Base-by-base conservation (phyloP, 2,797 vertebrate genomes). In the Anableps anableps region DNA sequence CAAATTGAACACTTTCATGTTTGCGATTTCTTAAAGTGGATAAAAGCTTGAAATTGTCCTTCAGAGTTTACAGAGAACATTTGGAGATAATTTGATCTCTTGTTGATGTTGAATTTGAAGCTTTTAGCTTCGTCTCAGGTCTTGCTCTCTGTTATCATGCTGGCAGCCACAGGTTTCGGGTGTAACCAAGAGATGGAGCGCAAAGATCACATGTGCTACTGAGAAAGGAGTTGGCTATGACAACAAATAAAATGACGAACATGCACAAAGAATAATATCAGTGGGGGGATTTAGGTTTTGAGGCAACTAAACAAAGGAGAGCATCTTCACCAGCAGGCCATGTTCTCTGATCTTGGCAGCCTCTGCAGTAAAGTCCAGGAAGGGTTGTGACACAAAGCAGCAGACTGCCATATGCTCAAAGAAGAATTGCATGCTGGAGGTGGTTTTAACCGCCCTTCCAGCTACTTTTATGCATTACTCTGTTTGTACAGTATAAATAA, bases 201-300 rank as follows among this genome's bases (percentile, higher is more conserved):
- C n/a, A 60, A 11, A 50, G 55, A 55, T 51, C 75, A 73, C 19
- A 48, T 9, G 21, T 66, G 34, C 4, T 41, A 19, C 29, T 79
- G 80, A 72, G 74, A 80, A 71, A 26, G 26, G 58, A 41, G 80
- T 88, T 88, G n/a, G 84, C 89, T 60, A 87, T 89, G 87, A 87
- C 88, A 84, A 93, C 85, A 84, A 75, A 82, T 62, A 79, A 85
- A 72, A 75, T 55, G 66, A 68, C 26, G 51, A 80, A 83, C 62
- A 77, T 29, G 55, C 64, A 64, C 43, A 77, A 82, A 75, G 34
- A 75, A 71, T n/a, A 75, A 88, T 31, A 72, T 81, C 72, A 82
- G 41, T 47, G 68, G 31, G 76, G n/a, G 60, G 66, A 79, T 87
- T 73, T 55, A 53, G 58, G 41, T 74, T 81, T 72, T 71, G 43